Conservation (phyloP, 2,797 vertebrate species). For the Hemibagrus guttatus region DNA sequence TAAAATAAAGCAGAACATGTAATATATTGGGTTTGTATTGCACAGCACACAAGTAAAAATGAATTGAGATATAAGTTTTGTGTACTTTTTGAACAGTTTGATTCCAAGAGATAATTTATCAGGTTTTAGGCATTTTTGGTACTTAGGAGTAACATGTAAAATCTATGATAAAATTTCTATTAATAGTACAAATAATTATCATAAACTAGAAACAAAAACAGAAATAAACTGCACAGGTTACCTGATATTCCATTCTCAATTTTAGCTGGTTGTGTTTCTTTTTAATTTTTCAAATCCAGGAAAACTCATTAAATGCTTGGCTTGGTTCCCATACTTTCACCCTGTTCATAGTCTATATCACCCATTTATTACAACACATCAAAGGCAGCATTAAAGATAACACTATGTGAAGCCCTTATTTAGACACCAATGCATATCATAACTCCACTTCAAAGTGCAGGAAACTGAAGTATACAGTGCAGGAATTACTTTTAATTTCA, state of each 20-base stretch:
- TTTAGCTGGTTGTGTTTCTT: background rate
- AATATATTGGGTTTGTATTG: background rate
- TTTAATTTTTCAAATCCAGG: constrained; percentile 8
- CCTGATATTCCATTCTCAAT: background rate
- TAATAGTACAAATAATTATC: background rate
- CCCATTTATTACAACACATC: background rate
- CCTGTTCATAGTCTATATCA: background rate
- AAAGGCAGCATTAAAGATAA: constrained; percentile 41
- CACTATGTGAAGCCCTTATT: background rate
- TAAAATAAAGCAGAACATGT: background rate
- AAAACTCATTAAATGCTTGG: constrained; percentile 24
- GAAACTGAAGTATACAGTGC: background rate
- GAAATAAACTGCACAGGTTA: background rate
- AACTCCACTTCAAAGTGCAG: constrained; percentile 24
- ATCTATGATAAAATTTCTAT: too few species aligned
- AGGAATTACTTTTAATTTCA: constrained; percentile 21
- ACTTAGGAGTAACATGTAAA: background rate
- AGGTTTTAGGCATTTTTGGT: background rate
- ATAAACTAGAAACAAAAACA: background rate
- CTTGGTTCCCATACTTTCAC: constrained; percentile 1
- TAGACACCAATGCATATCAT: constrained; percentile 10
- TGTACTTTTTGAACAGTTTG: background rate
- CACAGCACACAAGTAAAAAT: background rate
- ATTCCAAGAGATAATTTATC: background rate
- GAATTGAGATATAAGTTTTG: background rate